Evolutionary conservation across 2,888 invertebrate species (phyloP).

Genomic region (Eristalis pertinax): DNA sequence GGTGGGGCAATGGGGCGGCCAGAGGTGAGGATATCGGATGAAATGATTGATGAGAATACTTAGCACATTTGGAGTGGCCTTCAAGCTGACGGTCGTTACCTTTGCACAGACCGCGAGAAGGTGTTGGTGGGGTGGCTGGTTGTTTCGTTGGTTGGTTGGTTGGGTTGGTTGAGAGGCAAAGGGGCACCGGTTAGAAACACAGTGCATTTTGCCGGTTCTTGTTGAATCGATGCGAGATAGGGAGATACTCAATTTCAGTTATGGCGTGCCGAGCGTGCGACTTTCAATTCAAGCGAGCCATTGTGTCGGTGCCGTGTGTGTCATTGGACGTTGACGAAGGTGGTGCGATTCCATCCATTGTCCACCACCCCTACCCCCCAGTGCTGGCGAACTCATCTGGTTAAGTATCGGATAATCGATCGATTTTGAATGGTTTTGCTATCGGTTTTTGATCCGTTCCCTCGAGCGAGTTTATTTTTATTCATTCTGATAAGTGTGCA

Average conservation of each 20-base stretch:
- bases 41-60: conserved; percentile 67
- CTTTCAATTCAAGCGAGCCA: conserved; percentile 8
- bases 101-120: conserved; percentile 11
- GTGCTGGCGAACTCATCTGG: not conserved
- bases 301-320: conserved; percentile 21
- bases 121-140: not conserved
- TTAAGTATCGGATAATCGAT: conserved; percentile 26
- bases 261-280: conserved; percentile 41
- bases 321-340: not conserved
- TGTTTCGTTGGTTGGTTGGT: too few species aligned
- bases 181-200: conserved; percentile 50
- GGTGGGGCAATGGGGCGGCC: not conserved
- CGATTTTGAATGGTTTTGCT: conserved; percentile 37
- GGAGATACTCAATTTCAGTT: conserved; percentile 36
- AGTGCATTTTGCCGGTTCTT: conserved; percentile 41
- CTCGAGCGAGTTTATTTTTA: conserved; percentile 1
- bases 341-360: not conserved
- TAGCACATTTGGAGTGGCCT: conserved; percentile 68
- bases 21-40: conserved; percentile 22
- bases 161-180: too few species aligned
- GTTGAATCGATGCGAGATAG: conserved; percentile 5
- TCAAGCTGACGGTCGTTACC: conserved; percentile 56
- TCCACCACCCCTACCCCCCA: not conserved
- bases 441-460: conserved; percentile 39
- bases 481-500: not conserved